Conservation (phyloP, 2,797 vertebrate species). For the Oceanodroma leucorhoa region DNA sequence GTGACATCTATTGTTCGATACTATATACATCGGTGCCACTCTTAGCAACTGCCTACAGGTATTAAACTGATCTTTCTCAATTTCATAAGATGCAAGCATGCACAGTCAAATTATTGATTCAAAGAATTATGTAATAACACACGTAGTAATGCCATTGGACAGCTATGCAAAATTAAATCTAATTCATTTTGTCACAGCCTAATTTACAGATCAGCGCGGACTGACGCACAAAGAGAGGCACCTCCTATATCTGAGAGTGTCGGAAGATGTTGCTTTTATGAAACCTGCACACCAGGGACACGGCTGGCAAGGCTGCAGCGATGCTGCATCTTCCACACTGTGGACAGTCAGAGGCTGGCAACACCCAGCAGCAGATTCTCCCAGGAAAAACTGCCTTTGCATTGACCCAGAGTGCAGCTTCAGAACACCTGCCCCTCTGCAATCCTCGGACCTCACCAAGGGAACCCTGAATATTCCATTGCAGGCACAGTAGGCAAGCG, state of each 20-base stretch:
- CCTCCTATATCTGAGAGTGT: neutral
- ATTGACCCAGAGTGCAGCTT: neutral
- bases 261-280: neutral
- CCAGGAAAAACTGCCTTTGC: neutral
- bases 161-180: conserved; percentile 30
- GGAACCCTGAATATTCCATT: neutral
- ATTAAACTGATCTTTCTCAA: neutral
- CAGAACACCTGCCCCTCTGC: neutral
- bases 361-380: neutral
- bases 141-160: neutral
- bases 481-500: neutral
- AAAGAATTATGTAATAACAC: neutral
- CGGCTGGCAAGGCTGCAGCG: neutral
- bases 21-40: conserved; percentile 32
- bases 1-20: conserved; percentile 76
- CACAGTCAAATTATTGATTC: conserved; percentile 33
- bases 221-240: neutral
- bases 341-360: neutral
- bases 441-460: fast-evolving
- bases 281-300: neutral
- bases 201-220: conserved; percentile 20
- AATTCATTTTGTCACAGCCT: conserved; percentile 49
- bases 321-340: neutral
- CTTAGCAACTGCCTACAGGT: neutral
- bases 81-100: neutral